phyloP scores from a whole-genome alignment of 2,797 vertebrate species.

The Chloroceryle amazona region DNA sequence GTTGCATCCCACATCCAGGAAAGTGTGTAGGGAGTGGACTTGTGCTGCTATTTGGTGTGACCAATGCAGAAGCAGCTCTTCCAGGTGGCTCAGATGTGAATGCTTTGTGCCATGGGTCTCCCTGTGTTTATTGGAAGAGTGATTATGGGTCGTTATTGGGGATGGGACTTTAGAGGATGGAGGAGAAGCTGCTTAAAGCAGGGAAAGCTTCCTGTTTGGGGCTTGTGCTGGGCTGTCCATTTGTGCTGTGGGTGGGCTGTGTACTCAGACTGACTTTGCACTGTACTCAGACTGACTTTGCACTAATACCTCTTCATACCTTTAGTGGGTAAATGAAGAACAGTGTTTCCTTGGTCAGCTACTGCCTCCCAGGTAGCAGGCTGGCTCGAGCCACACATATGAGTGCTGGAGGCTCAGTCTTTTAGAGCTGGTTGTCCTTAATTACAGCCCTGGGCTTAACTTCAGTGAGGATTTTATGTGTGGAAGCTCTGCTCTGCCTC shows the following conservation, averaged over 20 bases:
- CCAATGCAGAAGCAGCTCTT: neutral
- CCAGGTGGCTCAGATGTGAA: accelerated
- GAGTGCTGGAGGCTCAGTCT: neutral
- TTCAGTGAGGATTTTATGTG: neutral
- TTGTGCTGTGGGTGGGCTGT: neutral
- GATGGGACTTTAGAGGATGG: neutral
- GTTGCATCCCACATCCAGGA: neutral
- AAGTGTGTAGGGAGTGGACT: neutral
- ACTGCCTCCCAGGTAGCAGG: neutral
- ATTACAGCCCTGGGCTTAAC: neutral
- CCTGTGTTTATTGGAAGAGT: neutral
- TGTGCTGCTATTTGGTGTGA: neutral
- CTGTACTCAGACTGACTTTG: neutral
- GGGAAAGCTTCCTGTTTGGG: neutral
- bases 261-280: neutral
- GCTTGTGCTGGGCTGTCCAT: neutral
- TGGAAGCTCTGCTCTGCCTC: neutral
- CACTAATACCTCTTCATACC: neutral
- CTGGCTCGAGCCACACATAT: accelerated
- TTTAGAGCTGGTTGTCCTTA: accelerated
- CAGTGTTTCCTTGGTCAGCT: neutral
- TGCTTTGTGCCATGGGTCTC: neutral
- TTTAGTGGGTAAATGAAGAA: neutral
- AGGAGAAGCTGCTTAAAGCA: neutral
- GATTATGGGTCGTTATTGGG: neutral